Percentiles rank a stretch among this genome's conserved stretches.
phyloP scores from a whole-genome alignment of 2,113 vertebrate genomes.

The Hemiprocne comata region DNA sequence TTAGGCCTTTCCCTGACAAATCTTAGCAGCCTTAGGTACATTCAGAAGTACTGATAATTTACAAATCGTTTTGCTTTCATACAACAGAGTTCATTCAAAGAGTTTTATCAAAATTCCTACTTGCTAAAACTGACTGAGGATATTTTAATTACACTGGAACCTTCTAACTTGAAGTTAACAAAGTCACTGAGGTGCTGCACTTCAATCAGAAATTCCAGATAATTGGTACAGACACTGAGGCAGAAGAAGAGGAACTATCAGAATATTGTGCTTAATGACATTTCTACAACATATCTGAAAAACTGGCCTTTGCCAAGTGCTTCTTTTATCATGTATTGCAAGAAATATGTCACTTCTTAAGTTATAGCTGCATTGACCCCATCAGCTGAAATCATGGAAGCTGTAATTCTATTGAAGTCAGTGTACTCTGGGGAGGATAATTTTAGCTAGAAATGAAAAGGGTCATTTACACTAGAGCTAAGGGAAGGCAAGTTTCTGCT shows the following conservation, averaged over 20 bases:
- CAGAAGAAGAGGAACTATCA: neutral
- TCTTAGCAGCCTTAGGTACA: neutral
- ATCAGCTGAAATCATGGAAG: neutral
- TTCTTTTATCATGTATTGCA: slow-evolving; percentile 17
- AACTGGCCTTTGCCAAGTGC: slow-evolving; percentile 38
- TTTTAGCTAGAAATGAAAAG: slow-evolving; percentile 1
- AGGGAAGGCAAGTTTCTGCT: neutral
- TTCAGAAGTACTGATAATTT: neutral
- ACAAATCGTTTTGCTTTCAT: neutral
- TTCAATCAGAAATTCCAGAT: slow-evolving; percentile 14
- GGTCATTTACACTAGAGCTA: neutral
- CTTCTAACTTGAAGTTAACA: neutral
- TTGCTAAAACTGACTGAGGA: neutral
- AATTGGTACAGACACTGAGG: neutral
- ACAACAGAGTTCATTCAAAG: neutral
- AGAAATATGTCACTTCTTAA: slow-evolving; percentile 8
- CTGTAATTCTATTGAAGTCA: neutral
- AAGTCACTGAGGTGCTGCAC: neutral
- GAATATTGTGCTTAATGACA: slow-evolving; percentile 18
- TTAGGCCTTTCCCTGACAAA: neutral
- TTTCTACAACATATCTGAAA: slow-evolving; percentile 20
- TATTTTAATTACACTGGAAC: slow-evolving; percentile 24
- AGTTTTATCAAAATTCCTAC: slow-evolving; percentile 1
- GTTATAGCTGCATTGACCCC: neutral
- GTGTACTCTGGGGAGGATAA: neutral